Conservation (phyloP, 2,113 vertebrate species). For the Microtus richardsoni region DNA sequence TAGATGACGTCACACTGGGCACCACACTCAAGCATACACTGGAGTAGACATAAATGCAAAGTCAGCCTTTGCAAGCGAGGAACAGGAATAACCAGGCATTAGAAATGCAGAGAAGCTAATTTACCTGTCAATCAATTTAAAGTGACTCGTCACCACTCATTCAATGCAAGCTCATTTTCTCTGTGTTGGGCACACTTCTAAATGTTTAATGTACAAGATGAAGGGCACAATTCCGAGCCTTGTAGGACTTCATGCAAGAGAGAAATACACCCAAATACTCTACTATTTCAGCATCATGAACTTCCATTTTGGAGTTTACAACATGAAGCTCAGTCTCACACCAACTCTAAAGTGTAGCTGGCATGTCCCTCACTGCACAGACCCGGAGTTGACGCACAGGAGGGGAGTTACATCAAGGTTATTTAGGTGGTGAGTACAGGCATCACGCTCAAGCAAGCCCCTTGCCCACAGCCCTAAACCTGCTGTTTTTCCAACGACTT, state of each 20-base stretch:
- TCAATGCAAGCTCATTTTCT: neutral
- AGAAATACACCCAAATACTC: neutral
- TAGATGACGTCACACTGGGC: neutral
- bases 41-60: neutral
- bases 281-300: neutral
- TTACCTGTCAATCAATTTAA: neutral
- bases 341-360: neutral
- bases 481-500: neutral
- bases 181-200: neutral
- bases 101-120: neutral
- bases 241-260: neutral
- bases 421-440: neutral
- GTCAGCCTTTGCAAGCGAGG: neutral
- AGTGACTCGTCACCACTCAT: neutral
- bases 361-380: neutral
- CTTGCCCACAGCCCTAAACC: neutral
- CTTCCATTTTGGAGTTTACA: neutral
- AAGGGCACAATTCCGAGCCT: neutral
- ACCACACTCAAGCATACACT: neutral
- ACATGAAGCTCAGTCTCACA: neutral
- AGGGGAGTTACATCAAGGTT: neutral
- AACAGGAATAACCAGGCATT: neutral
- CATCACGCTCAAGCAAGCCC: neutral
- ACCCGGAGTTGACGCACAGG: neutral
- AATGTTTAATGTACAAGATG: constrained; percentile 22